phyloP scores from a whole-genome alignment of 2,797 vertebrate genomes.

The Hapalemur alaotrensis region DNA sequence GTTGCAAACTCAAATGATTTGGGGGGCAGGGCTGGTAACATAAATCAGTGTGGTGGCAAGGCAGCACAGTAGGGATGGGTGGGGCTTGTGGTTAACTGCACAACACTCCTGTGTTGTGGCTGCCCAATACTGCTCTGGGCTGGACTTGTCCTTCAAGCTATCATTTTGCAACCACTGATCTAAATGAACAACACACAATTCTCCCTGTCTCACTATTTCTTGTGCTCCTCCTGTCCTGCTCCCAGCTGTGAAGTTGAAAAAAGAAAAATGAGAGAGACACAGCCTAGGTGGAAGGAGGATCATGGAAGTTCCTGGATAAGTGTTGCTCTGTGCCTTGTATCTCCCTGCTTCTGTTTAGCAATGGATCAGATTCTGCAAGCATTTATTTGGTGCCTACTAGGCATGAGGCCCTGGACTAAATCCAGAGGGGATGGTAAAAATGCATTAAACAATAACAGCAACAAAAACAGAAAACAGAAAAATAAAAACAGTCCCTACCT shows the following conservation, averaged over 20 bases:
- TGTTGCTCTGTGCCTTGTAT: not conserved
- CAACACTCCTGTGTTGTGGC: no score
- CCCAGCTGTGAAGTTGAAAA: not conserved
- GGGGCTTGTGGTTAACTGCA: not conserved
- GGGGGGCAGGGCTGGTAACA: no score
- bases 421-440: not conserved
- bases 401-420: not conserved
- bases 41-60: fast-evolving
- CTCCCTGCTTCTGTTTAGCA: not conserved
- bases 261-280: not conserved
- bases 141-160: not conserved
- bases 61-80: fast-evolving
- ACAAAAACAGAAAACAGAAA: not conserved
- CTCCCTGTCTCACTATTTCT: not conserved
- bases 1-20: not conserved
- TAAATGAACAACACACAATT: not conserved
- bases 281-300: no score
- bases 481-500: not conserved
- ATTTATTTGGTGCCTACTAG: not conserved
- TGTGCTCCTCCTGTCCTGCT: not conserved
- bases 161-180: not conserved
- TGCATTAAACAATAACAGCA: no score
- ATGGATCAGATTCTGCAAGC: not conserved
- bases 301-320: not conserved
- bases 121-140: not conserved